Conservation (phyloP, 2,113 vertebrate genomes). For the Laticauda colubrina region DNA sequence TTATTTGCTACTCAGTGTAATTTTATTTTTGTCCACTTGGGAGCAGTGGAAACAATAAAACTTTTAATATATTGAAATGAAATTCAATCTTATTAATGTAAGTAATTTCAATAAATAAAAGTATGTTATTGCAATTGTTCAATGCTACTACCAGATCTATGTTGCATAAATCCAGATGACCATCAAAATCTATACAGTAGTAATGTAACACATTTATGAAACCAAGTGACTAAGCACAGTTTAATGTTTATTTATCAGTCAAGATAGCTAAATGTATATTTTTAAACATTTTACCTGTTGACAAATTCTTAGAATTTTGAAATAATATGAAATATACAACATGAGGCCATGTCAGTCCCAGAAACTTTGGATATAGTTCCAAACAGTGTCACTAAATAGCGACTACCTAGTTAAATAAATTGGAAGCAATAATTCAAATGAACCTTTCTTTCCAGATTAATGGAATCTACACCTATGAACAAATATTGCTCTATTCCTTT, state of each 20-base stretch:
- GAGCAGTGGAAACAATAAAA: constrained; percentile 32
- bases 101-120: background rate
- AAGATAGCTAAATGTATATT: background rate
- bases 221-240: background rate
- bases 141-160: background rate
- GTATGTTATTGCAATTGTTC: background rate
- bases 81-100: background rate
- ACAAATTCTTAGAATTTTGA: background rate
- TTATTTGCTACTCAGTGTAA: background rate
- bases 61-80: background rate
- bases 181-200: background rate
- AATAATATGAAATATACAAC: background rate
- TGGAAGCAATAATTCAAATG: background rate
- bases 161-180: background rate
- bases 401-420: background rate
- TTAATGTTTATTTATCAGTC: background rate
- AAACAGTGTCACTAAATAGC: background rate
- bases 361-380: background rate
- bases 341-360: background rate
- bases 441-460: background rate
- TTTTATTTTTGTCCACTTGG: constrained; percentile 33
- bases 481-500: background rate
- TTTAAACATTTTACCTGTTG: background rate
- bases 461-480: background rate
- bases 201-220: background rate